These are phyloP conservation scores for Halictus rubicundus DNA, from an alignment of 1,140 invertebrate genomes.

Conservation along the genomic window DNA sequence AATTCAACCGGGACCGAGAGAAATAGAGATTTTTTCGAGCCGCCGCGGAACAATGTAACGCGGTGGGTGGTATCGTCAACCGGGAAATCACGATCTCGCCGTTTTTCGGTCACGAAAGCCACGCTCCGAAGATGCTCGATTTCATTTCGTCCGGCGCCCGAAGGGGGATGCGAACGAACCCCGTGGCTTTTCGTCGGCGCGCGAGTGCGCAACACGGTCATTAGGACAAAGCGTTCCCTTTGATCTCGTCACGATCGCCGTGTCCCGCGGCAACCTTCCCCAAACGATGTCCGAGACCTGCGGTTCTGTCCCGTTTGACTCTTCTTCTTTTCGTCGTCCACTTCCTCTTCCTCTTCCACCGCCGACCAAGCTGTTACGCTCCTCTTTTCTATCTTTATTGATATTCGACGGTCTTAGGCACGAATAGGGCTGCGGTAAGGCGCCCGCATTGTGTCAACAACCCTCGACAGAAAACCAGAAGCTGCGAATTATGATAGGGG, in stretches of 20 bases:
- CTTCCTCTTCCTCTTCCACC: background rate
- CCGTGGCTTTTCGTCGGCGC: constrained; percentile 41
- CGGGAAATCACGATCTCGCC: constrained; percentile 14
- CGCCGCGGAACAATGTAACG: background rate
- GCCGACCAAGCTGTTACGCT: constrained; percentile 36
- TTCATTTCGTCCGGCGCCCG: constrained; percentile 39
- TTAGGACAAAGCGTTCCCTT: constrained; percentile 69
- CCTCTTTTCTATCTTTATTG: constrained; percentile 66
- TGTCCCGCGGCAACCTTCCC: constrained; percentile 51
- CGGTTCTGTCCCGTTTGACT: constrained; percentile 49
- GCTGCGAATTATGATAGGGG: constrained; percentile 76
- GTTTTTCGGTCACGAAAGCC: constrained; percentile 25
- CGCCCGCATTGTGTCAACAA: constrained; percentile 75
- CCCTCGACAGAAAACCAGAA: constrained; percentile 74
- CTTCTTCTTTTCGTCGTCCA: constrained; percentile 23
- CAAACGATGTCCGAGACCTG: constrained; percentile 53
- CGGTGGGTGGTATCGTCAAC: constrained; percentile 17
- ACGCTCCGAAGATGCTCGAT: constrained; percentile 43
- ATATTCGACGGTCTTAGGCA: constrained; percentile 70
- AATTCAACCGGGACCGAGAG: background rate
- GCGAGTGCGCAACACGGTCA: constrained; percentile 55
- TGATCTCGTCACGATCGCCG: constrained; percentile 70
- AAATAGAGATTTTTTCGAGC: background rate
- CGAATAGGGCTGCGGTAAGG: constrained; percentile 73
- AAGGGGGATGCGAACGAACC: constrained; percentile 30